Percentiles rank a stretch among this genome's conserved stretches.
Conservation (phyloP, 2,797 vertebrate species). For the Trematomus bernacchii region DNA sequence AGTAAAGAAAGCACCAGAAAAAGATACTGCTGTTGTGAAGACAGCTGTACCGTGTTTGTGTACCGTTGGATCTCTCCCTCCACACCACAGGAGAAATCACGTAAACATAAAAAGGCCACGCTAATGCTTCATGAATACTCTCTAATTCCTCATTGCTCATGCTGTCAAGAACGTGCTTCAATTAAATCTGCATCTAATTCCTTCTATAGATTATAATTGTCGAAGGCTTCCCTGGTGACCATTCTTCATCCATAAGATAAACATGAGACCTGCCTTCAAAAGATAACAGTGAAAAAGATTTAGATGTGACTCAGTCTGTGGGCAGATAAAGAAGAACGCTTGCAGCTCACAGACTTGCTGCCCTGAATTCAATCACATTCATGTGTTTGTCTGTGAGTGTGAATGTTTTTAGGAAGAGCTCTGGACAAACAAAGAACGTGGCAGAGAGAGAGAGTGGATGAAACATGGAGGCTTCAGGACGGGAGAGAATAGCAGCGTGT, state of each 20-base stretch:
- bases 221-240: constrained; percentile 47
- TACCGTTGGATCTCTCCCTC: background rate
- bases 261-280: constrained; percentile 71
- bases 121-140: constrained; percentile 36
- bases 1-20: constrained; percentile 7
- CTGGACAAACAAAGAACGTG: constrained; percentile 27
- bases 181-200: constrained; percentile 46
- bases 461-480: constrained; percentile 31
- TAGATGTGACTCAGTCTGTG: constrained; percentile 63
- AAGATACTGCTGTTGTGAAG: background rate
- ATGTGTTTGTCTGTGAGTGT: background rate
- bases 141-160: constrained; percentile 50
- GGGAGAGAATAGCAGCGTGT: constrained; percentile 36
- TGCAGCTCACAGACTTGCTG: constrained; percentile 46
- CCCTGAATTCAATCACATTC: constrained; percentile 68
- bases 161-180: constrained; percentile 34
- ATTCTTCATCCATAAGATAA: constrained; percentile 76
- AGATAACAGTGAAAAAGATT: constrained; percentile 72
- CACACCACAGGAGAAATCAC: constrained; percentile 14
- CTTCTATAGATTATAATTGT: constrained; percentile 42
- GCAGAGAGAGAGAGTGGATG: background rate
- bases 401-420: constrained; percentile 9
- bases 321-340: constrained; percentile 69
- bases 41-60: background rate
- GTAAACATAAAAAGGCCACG: constrained; percentile 16